A percentile compares a stretch with the other conserved stretches of the same genome.
Evolutionary conservation across 2,113 vertebrate genomes (phyloP).

Genomic region (Galeopterus variegatus): DNA sequence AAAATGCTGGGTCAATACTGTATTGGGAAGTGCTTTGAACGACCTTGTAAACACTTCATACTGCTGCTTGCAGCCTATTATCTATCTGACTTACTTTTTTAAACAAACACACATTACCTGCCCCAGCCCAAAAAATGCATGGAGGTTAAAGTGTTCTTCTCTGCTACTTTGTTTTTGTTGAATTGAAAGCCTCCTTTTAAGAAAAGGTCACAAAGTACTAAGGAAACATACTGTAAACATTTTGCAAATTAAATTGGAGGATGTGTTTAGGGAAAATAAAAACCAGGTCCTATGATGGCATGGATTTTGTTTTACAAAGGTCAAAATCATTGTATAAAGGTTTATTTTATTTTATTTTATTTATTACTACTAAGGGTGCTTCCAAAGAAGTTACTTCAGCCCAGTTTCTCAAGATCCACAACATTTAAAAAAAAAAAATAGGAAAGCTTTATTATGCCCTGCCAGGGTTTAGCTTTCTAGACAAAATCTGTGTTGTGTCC

Average conservation of each 20-base stretch:
- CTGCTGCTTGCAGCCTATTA: neutral
- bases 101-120: neutral
- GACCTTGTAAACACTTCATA: neutral
- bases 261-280: slow-evolving; percentile 66
- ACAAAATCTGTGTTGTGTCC: neutral
- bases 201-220: slow-evolving; percentile 57
- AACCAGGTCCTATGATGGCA: slow-evolving; percentile 30
- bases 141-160: neutral
- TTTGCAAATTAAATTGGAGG: slow-evolving; percentile 69
- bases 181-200: slow-evolving; percentile 60
- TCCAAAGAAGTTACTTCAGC: slow-evolving; percentile 13
- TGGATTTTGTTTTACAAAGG: slow-evolving; percentile 71
- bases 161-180: neutral
- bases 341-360: slow-evolving; percentile 22
- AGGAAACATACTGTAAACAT: neutral
- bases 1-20: neutral
- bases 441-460: neutral
- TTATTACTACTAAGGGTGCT: slow-evolving; percentile 8
- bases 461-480: slow-evolving; percentile 63
- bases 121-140: neutral
- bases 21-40: neutral
- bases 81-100: neutral
- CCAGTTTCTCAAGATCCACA: neutral
- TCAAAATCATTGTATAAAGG: slow-evolving; percentile 48
- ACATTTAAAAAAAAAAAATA: neutral